phyloP scores from a whole-genome alignment of 2,888 invertebrate genomes.

The Mythimna impura region DNA sequence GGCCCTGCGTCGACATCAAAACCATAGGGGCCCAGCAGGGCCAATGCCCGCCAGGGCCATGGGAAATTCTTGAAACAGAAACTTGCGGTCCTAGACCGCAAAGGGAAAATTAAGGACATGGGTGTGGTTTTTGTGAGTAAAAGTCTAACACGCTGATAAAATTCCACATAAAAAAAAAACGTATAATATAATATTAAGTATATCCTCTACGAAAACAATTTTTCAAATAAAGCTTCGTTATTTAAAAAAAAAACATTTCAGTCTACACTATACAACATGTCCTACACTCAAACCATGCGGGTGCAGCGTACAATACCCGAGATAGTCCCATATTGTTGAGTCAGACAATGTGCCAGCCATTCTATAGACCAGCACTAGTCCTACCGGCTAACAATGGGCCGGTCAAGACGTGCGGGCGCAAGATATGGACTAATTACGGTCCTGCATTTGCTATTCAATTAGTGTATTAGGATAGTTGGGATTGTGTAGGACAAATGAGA shows the following conservation, averaged over 20 bases:
- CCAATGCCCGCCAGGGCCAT: too few species aligned
- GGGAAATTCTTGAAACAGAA: too few species aligned
- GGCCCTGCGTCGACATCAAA: too few species aligned
- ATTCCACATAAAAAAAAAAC: too few species aligned
- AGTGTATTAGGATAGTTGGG: neutral
- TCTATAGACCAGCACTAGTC: neutral
- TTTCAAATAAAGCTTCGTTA: neutral
- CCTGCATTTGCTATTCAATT: neutral
- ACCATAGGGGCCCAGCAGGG: too few species aligned
- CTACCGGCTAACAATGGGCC: slow-evolving; percentile 6
- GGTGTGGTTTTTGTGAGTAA: too few species aligned
- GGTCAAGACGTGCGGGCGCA: slow-evolving; percentile 20
- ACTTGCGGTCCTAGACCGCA: too few species aligned
- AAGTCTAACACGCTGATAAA: too few species aligned
- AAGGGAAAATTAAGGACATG: too few species aligned
- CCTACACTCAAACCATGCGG: slow-evolving; percentile 7
- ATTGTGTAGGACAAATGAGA: neutral
- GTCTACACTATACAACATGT: neutral
- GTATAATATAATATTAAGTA: neutral
- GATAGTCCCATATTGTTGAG: slow-evolving; percentile 36
- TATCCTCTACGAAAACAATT: neutral
- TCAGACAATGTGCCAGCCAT: slow-evolving; percentile 18
- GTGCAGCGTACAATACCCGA: slow-evolving; percentile 16
- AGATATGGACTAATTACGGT: slow-evolving; percentile 9
- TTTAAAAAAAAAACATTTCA: too few species aligned